A percentile compares a stretch with the other conserved stretches of the same genome.
These are phyloP conservation scores for Hipparchia semele DNA, from an alignment of 2,888 invertebrate genomes.

Conservation along the genomic window DNA sequence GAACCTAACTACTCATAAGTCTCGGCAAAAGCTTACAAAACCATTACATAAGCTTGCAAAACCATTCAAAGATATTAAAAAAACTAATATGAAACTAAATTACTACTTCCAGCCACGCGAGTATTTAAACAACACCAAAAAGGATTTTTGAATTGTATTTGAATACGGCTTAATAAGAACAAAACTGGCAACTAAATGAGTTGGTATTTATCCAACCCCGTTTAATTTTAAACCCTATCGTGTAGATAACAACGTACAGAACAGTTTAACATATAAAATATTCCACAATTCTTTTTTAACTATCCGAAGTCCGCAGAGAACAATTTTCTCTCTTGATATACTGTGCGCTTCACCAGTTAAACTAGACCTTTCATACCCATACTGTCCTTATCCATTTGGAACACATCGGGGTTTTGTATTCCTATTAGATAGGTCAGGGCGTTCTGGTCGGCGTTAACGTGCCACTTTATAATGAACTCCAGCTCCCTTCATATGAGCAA, in stretches of 20 bases:
- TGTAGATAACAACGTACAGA: conserved; percentile 27
- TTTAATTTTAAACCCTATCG: conserved; percentile 31
- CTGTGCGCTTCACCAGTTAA: conserved; percentile 39
- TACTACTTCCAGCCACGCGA: conserved; percentile 15
- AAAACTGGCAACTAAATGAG: conserved; percentile 34
- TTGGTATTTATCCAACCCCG: conserved; percentile 18
- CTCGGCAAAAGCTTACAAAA: too few species aligned
- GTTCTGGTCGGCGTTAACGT: conserved; percentile 20
- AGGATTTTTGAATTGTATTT: conserved; percentile 31
- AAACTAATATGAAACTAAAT: conserved; percentile 21
- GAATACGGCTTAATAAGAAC: conserved; percentile 33
- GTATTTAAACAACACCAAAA: conserved; percentile 32
- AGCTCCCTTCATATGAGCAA: conserved; percentile 32
- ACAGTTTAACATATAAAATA: conserved; percentile 22
- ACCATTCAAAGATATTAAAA: conserved; percentile 11
- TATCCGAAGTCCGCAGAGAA: conserved; percentile 40
- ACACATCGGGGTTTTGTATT: conserved; percentile 10
- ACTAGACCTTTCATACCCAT: conserved; percentile 40
- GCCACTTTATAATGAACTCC: conserved; percentile 37
- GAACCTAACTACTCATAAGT: too few species aligned
- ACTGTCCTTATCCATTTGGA: conserved; percentile 22
- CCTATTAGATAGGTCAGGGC: conserved; percentile 22
- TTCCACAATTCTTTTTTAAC: conserved; percentile 38
- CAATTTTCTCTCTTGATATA: conserved; percentile 41
- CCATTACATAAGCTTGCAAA: not conserved